Evolutionary conservation across 2,888 invertebrate genomes (phyloP).

Genomic region (Cetonia aurata): DNA sequence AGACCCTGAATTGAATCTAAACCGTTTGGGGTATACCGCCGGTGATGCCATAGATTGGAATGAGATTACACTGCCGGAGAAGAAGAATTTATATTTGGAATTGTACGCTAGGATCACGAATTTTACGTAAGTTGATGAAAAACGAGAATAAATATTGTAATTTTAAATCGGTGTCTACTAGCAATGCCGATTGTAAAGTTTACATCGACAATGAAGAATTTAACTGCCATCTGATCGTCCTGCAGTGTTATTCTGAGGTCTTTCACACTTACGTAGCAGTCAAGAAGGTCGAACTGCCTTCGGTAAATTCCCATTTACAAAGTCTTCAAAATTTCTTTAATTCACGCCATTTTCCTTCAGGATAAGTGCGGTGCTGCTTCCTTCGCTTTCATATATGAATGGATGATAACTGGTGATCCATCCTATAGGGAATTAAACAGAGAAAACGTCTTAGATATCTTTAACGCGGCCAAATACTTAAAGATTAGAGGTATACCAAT

Average conservation of each 20-base stretch:
- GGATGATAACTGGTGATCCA: constrained; percentile 81
- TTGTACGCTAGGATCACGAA: constrained; percentile 75
- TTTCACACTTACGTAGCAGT: constrained; percentile 70
- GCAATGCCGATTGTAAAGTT: constrained; percentile 77
- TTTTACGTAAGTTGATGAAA: constrained; percentile 70
- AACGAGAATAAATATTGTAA: neutral
- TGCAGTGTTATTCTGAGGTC: constrained; percentile 77
- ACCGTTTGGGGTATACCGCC: constrained; percentile 71
- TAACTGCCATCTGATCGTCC: constrained; percentile 76
- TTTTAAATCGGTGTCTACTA: constrained; percentile 54
- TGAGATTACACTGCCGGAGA: constrained; percentile 74
- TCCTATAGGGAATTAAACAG: constrained; percentile 75
- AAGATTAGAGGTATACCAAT: constrained; percentile 73
- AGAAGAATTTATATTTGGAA: constrained; percentile 76
- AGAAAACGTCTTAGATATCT: constrained; percentile 79
- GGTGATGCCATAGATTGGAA: constrained; percentile 75
- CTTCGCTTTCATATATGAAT: constrained; percentile 82
- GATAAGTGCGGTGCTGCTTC: constrained; percentile 69
- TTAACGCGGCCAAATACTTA: constrained; percentile 79
- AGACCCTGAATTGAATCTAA: constrained; percentile 68
- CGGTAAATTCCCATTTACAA: constrained; percentile 54
- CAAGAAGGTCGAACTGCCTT: constrained; percentile 64
- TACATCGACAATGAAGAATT: constrained; percentile 76
- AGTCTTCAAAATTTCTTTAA: neutral
- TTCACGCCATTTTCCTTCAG: constrained; percentile 45